Evolutionary conservation across 2,113 vertebrate genomes (phyloP), one percentile per base, ranked within the genome.

Genomic region (Semnopithecus entellus): DNA sequence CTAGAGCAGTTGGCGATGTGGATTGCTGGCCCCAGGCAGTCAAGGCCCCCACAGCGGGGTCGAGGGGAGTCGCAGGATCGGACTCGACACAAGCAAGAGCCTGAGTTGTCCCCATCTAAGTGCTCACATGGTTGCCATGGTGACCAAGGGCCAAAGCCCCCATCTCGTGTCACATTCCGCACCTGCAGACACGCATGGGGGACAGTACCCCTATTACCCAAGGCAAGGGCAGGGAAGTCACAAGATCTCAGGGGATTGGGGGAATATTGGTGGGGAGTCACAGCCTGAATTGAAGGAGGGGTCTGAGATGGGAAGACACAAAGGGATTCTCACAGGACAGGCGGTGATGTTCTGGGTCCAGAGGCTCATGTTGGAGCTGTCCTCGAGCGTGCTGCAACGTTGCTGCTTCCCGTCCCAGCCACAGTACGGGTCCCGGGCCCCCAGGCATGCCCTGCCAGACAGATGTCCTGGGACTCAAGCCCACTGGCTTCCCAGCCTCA

Each of bases 281-380:
- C 9, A 9, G 70, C 66, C 48, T 25, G n/a, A 78, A 61, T 2
- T 18, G 23, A 52, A 61, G 45, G 25, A 16, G 35, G 66, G 91
- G 57, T 40, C 2, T 13, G 12, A 45, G 70, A 43, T 22, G 12
- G 40, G 45, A 57, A 12, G 32, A 10, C 23, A 30, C 3, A 2
- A 18, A 64, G 45, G 75, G 93, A 83, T 81, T 98, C 99, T 99
- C 99, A 99, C 99, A 90, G 99, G 99, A 96, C 99, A 99, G 6
- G 99, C 98, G 0, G 99, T 99, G 98, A 99, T 99, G 98, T 99
- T 99, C 98, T 99, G 99, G 91, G 98, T 99, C 99, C 99, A 99
- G 94, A 99, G 99, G 98, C 99, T 99, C 99, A 99, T 99, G 98
- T 99, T 99, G 98, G 99, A 99, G 97, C 99, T 99, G 98, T 99